Percentiles rank a stretch among this genome's conserved stretches.
Conservation (phyloP, 1,140 invertebrate genomes). For the Leptoteleia sp. region DNA sequence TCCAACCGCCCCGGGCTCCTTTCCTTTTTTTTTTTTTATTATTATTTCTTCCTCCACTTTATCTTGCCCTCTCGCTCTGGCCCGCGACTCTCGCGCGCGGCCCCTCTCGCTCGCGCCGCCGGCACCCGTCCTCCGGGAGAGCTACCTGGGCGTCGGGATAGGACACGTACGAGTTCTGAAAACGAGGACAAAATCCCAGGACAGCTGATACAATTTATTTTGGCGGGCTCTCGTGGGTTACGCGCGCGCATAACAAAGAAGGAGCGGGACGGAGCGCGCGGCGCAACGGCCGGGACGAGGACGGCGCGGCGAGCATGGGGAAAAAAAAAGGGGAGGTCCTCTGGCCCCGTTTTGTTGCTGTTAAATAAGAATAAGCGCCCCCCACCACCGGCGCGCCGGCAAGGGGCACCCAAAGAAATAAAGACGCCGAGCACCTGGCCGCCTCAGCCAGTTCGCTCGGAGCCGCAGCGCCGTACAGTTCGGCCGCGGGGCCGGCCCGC, state of each 20-base stretch:
- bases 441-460: slow-evolving; percentile 73
- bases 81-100: too few species aligned
- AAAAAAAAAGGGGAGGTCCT: slow-evolving; percentile 62
- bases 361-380: slow-evolving; percentile 77
- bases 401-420: slow-evolving; percentile 72
- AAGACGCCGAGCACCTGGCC: slow-evolving; percentile 76
- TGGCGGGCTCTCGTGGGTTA: slow-evolving; percentile 71
- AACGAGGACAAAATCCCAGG: slow-evolving; percentile 72
- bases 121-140: slow-evolving; percentile 1
- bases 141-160: slow-evolving; percentile 60
- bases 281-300: slow-evolving; percentile 1
- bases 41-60: slow-evolving; percentile 2
- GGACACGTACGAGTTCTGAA: slow-evolving; percentile 57
- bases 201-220: slow-evolving; percentile 80
- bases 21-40: too few species aligned
- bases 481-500: slow-evolving; percentile 1
- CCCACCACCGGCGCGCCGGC: slow-evolving; percentile 64
- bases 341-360: slow-evolving; percentile 72
- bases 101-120: not conserved
- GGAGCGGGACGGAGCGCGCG: slow-evolving; percentile 1
- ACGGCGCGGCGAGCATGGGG: slow-evolving; percentile 20
- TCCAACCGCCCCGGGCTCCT: slow-evolving; percentile 20
- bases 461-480: slow-evolving; percentile 59
- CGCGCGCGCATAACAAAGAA: slow-evolving; percentile 40
- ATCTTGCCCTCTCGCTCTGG: not conserved